A percentile compares a stretch with the other conserved stretches of the same genome.
Conservation (phyloP, 2,888 invertebrate genomes). For the Arctia plantaginis region DNA sequence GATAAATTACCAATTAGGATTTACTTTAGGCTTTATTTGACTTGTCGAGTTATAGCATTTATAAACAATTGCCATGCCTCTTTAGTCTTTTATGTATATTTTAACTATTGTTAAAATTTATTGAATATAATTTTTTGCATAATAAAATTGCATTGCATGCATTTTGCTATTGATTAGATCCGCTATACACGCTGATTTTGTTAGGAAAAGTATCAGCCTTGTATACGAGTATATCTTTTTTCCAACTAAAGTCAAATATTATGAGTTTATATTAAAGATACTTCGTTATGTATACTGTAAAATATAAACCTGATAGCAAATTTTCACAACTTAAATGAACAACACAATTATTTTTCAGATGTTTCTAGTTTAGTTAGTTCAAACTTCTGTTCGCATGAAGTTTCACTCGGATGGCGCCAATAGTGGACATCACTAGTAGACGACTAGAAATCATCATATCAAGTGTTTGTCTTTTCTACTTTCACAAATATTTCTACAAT, state of each 20-base stretch:
- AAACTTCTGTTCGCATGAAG: not conserved
- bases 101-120: not conserved
- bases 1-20: not conserved
- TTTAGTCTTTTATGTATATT: not conserved
- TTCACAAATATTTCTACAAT: constrained; percentile 47
- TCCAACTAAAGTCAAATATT: not conserved
- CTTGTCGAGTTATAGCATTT: not conserved
- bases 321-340: not conserved
- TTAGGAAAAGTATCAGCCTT: not conserved
- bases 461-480: constrained; percentile 42
- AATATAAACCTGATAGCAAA: no score
- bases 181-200: not conserved
- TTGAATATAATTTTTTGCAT: not conserved
- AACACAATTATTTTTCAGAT: not conserved
- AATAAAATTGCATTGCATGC: not conserved
- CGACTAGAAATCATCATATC: constrained; percentile 52
- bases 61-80: not conserved
- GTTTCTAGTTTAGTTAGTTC: not conserved
- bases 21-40: not conserved
- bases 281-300: no score
- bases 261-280: not conserved
- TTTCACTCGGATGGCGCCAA: not conserved
- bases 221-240: no score
- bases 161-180: not conserved
- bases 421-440: constrained; percentile 67